Conservation (phyloP, 2,113 vertebrate species). For the Colaptes auratus region DNA sequence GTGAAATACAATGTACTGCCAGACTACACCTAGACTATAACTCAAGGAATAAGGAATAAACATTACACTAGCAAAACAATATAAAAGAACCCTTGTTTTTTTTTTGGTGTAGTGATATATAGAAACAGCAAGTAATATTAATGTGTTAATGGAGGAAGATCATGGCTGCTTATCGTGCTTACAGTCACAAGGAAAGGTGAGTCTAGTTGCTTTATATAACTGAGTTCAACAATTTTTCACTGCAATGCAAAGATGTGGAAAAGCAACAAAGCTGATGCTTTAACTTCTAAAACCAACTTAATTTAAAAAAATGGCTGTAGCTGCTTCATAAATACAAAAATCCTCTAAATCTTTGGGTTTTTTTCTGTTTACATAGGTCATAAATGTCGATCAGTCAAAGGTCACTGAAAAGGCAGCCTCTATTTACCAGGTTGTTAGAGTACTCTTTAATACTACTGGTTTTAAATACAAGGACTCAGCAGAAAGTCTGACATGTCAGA, state of each 20-base stretch:
- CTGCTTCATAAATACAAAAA: neutral
- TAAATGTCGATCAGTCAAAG: neutral
- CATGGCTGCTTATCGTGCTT: neutral
- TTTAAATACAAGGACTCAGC: neutral
- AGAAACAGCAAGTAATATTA: neutral
- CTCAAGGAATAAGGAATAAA: neutral
- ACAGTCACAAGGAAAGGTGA: neutral
- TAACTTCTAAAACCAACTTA: neutral
- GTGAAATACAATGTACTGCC: neutral
- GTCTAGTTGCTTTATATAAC: neutral
- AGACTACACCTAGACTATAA: neutral
- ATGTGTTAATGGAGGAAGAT: neutral
- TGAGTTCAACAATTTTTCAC: neutral
- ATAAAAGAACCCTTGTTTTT: neutral
- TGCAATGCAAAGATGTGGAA: neutral
- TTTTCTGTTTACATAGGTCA: neutral
- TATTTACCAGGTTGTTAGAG: neutral
- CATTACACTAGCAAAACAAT: neutral
- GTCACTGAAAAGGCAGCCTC: neutral
- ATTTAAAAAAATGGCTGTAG: neutral
- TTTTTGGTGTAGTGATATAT: neutral
- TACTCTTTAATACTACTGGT: neutral
- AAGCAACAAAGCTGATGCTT: neutral
- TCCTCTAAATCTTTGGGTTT: neutral
- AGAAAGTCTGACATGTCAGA: neutral